Evolutionary conservation across 1,140 invertebrate genomes (phyloP).

Genomic region (Pseudobourletiella spinata): DNA sequence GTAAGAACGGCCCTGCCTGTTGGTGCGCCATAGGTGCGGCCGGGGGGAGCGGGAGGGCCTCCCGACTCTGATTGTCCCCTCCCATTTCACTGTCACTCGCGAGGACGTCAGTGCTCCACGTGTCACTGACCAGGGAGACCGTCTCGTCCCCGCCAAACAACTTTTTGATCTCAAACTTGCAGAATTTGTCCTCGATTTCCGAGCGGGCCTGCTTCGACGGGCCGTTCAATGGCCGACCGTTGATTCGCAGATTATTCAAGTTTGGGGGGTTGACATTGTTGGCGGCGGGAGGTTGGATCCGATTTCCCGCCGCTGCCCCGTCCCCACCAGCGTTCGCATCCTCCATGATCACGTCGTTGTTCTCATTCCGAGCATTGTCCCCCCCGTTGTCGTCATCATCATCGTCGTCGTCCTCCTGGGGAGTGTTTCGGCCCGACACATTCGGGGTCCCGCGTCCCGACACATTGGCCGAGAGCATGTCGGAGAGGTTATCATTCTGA

Average conservation of each 20-base stretch:
- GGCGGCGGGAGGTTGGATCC: neutral
- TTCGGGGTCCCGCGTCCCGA: conserved; percentile 80
- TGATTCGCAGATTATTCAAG: conserved; percentile 32
- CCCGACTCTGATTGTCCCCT: conserved; percentile 12
- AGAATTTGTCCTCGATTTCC: conserved; percentile 97
- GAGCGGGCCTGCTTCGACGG: conserved; percentile 46
- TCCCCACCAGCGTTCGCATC: neutral
- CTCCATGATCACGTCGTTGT: conserved; percentile 13
- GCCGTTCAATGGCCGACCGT: conserved; percentile 15
- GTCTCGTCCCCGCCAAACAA: conserved; percentile 64
- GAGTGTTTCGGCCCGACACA: conserved; percentile 75
- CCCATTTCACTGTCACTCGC: conserved; percentile 84
- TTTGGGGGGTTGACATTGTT: conserved; percentile 29
- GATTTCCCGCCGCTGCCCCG: neutral
- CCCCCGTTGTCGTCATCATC: conserved; percentile 16
- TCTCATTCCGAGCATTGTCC: conserved; percentile 18
- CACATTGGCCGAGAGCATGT: conserved; percentile 86
- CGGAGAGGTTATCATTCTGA: conserved; percentile 84
- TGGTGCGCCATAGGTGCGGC: neutral
- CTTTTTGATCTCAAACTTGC: conserved; percentile 88
- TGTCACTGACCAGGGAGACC: conserved; percentile 89
- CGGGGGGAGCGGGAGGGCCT: neutral
- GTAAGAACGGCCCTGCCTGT: neutral
- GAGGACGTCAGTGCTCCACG: conserved; percentile 93
- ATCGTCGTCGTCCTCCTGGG: conserved; percentile 42